A percentile compares a stretch with the other conserved stretches of the same genome.
These are phyloP conservation scores for Scarus forsteni DNA, from an alignment of 2,797 vertebrate genomes.

Conservation along the genomic window DNA sequence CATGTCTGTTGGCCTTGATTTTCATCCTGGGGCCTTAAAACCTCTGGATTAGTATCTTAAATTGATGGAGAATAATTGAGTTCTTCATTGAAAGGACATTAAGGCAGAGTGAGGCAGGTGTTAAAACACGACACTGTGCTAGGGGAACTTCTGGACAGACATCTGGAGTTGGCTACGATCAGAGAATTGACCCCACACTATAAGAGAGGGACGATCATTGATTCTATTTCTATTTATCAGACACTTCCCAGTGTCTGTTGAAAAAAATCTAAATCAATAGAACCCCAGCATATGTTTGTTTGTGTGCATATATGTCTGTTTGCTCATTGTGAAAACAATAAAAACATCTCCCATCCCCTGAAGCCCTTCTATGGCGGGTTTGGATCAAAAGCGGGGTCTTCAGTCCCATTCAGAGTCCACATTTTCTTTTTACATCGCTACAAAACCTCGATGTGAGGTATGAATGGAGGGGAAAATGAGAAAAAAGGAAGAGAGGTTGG, in stretches of 20 bases:
- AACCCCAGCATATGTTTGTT: slow-evolving; percentile 18
- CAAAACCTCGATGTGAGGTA: slow-evolving; percentile 40
- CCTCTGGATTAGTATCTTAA: slow-evolving; percentile 18
- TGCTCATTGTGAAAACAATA: slow-evolving; percentile 52
- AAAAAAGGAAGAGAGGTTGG: slow-evolving; percentile 12
- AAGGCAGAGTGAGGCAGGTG: slow-evolving; percentile 62
- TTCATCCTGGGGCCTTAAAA: slow-evolving; percentile 1
- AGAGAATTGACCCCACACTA: neutral
- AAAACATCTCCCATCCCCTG: slow-evolving; percentile 36
- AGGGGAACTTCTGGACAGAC: slow-evolving; percentile 27
- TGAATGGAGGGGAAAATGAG: neutral
- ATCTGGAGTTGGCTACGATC: slow-evolving; percentile 7
- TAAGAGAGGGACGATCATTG: slow-evolving; percentile 10
- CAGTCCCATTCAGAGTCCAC: slow-evolving; percentile 55
- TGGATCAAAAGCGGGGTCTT: slow-evolving; percentile 38
- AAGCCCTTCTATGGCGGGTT: slow-evolving; percentile 68
- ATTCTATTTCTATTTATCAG: slow-evolving; percentile 8
- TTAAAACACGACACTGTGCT: slow-evolving; percentile 11
- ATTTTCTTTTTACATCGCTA: slow-evolving; percentile 36
- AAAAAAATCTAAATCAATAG: slow-evolving; percentile 14
- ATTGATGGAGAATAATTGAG: slow-evolving; percentile 3
- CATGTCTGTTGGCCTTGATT: slow-evolving; percentile 6
- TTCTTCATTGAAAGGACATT: slow-evolving; percentile 39
- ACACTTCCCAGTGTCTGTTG: slow-evolving; percentile 7
- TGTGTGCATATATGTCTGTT: slow-evolving; percentile 26